Percentiles rank a stretch among this genome's conserved stretches.
These are phyloP conservation scores for Nematostella vectensis DNA, from an alignment of 92 coral and sea anemone species.

Conservation along the genomic window DNA sequence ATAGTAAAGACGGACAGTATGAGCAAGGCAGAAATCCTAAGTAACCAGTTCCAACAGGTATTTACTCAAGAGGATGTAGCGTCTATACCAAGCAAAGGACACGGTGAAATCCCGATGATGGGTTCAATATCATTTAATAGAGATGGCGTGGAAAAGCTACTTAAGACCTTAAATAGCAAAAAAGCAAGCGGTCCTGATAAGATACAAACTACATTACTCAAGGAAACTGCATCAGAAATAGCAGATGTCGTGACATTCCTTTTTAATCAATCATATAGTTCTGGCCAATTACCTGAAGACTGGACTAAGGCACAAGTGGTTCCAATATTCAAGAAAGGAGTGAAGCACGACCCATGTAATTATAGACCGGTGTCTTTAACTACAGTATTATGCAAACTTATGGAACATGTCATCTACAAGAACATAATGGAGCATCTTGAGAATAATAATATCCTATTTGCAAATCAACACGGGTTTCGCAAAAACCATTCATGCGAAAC, in stretches of 20 bases:
- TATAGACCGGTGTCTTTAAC: constrained; percentile 19
- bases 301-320: constrained; percentile 18
- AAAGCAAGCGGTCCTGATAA: constrained; percentile 29
- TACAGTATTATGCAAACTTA: constrained; percentile 13
- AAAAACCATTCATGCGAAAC: constrained; percentile 30
- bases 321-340: constrained; percentile 13
- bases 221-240: constrained; percentile 24
- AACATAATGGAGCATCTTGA: constrained; percentile 22
- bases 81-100: constrained; percentile 12
- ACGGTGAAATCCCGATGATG: constrained; percentile 16
- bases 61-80: constrained; percentile 24
- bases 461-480: constrained; percentile 31
- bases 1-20: constrained; percentile 16
- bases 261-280: constrained; percentile 13
- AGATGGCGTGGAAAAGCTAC: constrained; percentile 20
- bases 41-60: constrained; percentile 29
- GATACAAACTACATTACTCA: constrained; percentile 27
- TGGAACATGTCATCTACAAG: constrained; percentile 20
- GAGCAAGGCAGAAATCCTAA: constrained; percentile 11
- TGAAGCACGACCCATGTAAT: constrained; percentile 15
- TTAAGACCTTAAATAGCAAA: constrained; percentile 10
- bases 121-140: constrained; percentile 7
- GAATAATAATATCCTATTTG: constrained; percentile 19
- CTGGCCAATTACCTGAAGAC: constrained; percentile 12
- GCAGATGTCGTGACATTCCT: constrained; percentile 25